A percentile compares a stretch with the other conserved stretches of the same genome.
Evolutionary conservation across 1,140 invertebrate species (phyloP).

Genomic region (Hyphantria cunea): DNA sequence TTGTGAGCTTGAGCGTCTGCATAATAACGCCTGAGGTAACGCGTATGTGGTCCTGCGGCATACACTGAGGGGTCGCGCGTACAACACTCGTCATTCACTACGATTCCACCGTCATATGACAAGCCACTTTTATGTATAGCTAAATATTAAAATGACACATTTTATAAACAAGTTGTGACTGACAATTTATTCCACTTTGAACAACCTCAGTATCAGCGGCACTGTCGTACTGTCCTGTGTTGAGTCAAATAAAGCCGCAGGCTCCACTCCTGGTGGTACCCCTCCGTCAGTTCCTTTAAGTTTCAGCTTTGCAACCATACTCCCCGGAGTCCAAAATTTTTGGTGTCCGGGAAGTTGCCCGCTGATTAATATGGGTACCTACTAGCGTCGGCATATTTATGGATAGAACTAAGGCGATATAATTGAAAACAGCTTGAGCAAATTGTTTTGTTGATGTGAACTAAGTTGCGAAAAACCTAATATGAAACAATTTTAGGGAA

Average conservation of each 20-base stretch:
- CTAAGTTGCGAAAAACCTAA: too few species aligned
- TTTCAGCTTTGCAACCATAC: slow-evolving; percentile 97
- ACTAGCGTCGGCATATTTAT: too few species aligned
- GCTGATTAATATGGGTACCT: too few species aligned
- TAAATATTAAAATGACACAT: slow-evolving; percentile 38
- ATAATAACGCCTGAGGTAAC: slow-evolving; percentile 82
- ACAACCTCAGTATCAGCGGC: too few species aligned
- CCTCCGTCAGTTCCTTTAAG: slow-evolving; percentile 95
- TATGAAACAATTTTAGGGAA: too few species aligned
- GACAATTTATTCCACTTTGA: too few species aligned
- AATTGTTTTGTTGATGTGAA: too few species aligned
- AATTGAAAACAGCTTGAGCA: too few species aligned
- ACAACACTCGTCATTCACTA: slow-evolving; percentile 85
- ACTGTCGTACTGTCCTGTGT: too few species aligned
- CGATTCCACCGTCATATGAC: slow-evolving; percentile 85
- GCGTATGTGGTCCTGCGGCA: slow-evolving; percentile 88
- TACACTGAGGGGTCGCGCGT: slow-evolving; percentile 87
- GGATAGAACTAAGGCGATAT: too few species aligned
- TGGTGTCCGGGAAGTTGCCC: too few species aligned
- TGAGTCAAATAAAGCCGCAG: slow-evolving; percentile 96
- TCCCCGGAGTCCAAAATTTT: slow-evolving; percentile 81
- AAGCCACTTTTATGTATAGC: slow-evolving; percentile 86
- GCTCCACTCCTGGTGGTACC: slow-evolving; percentile 95
- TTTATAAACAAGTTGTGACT: not conserved
- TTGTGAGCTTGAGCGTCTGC: slow-evolving; percentile 77